Evolutionary conservation across 2,888 invertebrate genomes (phyloP).

Genomic region (Cyclophora albipunctata): DNA sequence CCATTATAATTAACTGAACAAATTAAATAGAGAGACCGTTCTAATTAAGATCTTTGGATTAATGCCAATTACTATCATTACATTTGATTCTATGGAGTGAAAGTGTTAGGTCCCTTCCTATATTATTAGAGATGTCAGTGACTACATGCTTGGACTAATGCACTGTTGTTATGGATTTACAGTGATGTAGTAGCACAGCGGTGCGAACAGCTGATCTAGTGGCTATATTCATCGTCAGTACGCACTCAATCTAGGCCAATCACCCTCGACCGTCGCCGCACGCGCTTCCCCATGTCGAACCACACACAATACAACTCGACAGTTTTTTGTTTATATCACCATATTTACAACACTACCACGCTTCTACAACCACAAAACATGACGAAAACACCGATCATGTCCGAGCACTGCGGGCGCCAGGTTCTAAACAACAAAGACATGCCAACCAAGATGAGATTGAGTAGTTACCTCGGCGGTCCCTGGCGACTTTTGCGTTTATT

Average conservation of each 20-base stretch:
- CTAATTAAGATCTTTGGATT: conserved; percentile 55
- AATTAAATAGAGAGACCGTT: no score
- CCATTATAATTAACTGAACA: no score
- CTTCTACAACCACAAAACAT: conserved; percentile 42
- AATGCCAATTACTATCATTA: conserved; percentile 45
- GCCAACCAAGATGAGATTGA: conserved; percentile 56
- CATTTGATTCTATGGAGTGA: conserved; percentile 30
- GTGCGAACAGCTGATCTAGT: conserved; percentile 67
- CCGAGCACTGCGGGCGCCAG: conserved; percentile 29
- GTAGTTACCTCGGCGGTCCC: conserved; percentile 81
- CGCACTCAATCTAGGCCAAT: conserved; percentile 69
- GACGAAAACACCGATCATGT: conserved; percentile 53
- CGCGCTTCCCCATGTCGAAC: conserved; percentile 38
- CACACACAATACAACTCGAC: conserved; percentile 31
- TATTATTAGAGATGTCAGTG: conserved; percentile 13
- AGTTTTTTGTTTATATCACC: conserved; percentile 57
- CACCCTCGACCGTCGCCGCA: conserved; percentile 52
- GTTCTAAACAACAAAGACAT: conserved; percentile 67
- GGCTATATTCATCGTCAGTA: conserved; percentile 70
- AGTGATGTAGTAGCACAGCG: conserved; percentile 29
- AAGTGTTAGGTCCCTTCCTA: conserved; percentile 39
- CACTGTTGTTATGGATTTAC: not conserved
- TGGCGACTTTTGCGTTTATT: conserved; percentile 90
- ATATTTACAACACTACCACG: conserved; percentile 35
- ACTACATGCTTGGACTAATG: not conserved